phyloP scores from a whole-genome alignment of 2,113 vertebrate species.

The Paraplagusia blochii region DNA sequence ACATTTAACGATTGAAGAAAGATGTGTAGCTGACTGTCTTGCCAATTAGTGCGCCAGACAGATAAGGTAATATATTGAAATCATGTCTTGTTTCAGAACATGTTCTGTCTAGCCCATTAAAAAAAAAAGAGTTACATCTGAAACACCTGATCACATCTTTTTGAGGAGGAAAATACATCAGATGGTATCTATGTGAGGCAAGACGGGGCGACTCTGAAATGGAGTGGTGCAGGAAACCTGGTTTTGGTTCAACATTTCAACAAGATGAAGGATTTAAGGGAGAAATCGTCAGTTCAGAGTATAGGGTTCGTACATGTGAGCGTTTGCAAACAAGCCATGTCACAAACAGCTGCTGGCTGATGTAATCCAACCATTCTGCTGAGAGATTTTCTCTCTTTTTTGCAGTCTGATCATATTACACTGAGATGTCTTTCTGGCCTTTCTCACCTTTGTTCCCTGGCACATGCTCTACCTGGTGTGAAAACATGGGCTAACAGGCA shows the following conservation, averaged over 20 bases:
- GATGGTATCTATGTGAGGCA: background rate
- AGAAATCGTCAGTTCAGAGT: conserved; percentile 1
- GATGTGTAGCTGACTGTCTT: too few relatives aligned
- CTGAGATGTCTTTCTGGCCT: conserved; percentile 19
- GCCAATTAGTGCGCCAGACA: too few relatives aligned
- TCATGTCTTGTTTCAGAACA: background rate
- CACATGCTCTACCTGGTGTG: conserved; percentile 17
- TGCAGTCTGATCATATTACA: conserved; percentile 31
- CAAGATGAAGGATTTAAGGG: background rate
- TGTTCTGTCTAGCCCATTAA: too few relatives aligned
- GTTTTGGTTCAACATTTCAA: background rate
- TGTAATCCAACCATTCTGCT: conserved; percentile 18
- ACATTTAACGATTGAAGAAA: too few relatives aligned
- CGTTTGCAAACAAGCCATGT: conserved; percentile 3
- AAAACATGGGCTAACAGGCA: conserved; percentile 16
- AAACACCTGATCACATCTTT: too few relatives aligned
- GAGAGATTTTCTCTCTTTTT: background rate
- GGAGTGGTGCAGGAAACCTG: background rate
- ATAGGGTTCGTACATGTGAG: background rate
- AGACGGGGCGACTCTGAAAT: background rate
- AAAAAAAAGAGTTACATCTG: too few relatives aligned
- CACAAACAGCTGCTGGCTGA: conserved; percentile 35
- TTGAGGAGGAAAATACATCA: background rate
- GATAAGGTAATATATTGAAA: too few relatives aligned
- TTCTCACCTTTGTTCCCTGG: conserved; percentile 7